Base-by-base conservation (phyloP, 1,140 invertebrate species). In the Steinernema khuongi region DNA sequence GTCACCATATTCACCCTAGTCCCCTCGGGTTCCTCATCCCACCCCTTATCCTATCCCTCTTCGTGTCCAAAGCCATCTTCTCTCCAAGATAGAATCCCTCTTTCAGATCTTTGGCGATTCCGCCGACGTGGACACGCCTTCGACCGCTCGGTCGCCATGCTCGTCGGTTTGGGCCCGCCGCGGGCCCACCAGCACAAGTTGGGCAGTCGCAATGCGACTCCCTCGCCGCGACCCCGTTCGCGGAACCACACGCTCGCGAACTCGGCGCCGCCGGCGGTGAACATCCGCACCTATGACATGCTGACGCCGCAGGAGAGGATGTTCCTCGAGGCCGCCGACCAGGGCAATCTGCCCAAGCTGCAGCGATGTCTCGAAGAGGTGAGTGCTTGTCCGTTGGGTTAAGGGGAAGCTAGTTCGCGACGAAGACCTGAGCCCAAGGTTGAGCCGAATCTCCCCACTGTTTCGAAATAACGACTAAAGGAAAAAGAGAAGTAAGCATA, bases 281-380 rank as follows among this genome's bases (percentile, higher is more conserved):
- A 72, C 26, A 77, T 77, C 19, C 70, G 76, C 22, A 77, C 76
- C 18, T 71, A 77, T 68, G 76, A 77, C 72, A 79, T 79, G 76
- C 73, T 78, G 22, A 75, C 36, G 81, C 26, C 84, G 86, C 72
- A 81, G 79, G 29, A 88, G 86, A 78, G 86, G 87, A 67, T 85
- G 19, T 89, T 89, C 78, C 81, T 89, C 68, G 89, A 89, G 75
- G 88, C 89, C 0, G 89, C 87, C 1, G 89, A 89, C 76, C 81
- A 87, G 28, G 89, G 89, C 31, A 88, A 89, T 77, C 87, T 86
- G 69, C 87, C 87, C 36, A 88, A 87, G 4, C 85, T 89, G 80
- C 83, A 87, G 28, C 77, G 88, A 2, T 88, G 88, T 76, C 84
- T 89, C 2, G 81, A 85, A 43, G 83, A 84, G 4, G 83, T 86